phyloP scores from a whole-genome alignment of 2,797 vertebrate species.

The Molossus molossus region DNA sequence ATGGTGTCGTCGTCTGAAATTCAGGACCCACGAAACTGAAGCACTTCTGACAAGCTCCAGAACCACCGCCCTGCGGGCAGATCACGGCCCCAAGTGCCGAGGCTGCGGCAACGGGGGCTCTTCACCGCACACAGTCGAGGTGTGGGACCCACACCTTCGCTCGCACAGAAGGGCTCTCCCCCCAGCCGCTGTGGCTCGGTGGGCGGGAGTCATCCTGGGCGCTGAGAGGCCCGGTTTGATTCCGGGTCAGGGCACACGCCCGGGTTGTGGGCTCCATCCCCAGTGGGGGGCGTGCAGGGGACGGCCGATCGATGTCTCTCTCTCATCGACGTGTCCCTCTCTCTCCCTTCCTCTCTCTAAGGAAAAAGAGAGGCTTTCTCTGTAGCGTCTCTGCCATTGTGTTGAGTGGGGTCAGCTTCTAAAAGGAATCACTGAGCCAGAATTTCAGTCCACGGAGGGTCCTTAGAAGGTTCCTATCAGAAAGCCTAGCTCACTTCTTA shows the following conservation, averaged over 20 bases:
- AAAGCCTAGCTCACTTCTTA: not conserved
- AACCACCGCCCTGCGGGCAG: not conserved
- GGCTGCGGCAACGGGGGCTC: not conserved
- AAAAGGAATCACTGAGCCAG: not conserved
- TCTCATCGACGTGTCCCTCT: not conserved
- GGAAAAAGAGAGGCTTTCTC: not conserved
- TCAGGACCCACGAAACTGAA: not conserved
- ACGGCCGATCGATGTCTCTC: not conserved
- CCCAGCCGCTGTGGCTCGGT: no score
- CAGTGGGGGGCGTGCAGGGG: not conserved
- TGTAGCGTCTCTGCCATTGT: not conserved
- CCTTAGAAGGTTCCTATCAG: not conserved
- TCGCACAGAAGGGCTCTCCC: not conserved
- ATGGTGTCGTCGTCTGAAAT: not conserved
- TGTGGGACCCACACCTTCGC: not conserved
- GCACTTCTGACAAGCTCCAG: not conserved
- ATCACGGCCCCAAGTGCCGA: not conserved
- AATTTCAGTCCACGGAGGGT: conserved; percentile 33
- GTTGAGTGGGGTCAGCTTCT: not conserved
- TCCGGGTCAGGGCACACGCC: no score
- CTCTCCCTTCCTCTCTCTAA: not conserved
- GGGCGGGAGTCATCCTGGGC: not conserved
- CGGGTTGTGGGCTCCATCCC: not conserved
- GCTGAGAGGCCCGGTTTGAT: no score
- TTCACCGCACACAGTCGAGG: not conserved